Conservation (phyloP, 2,797 vertebrate genomes). For the Squalus acanthias region DNA sequence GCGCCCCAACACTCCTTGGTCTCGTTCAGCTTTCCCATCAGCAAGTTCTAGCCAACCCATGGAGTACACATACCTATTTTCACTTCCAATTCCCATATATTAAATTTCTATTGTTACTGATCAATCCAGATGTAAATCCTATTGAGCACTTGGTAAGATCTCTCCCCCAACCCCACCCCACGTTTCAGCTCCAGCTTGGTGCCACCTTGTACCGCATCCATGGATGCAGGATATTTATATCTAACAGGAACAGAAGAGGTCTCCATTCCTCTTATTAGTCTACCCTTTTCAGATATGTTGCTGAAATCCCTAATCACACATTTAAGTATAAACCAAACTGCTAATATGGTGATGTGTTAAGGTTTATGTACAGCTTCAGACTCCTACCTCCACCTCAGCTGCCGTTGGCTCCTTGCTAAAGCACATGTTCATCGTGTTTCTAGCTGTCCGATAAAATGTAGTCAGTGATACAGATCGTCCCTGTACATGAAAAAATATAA, state of each 20-base stretch:
- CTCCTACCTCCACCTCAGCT: conserved; percentile 87
- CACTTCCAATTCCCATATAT: not conserved
- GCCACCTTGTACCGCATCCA: not conserved
- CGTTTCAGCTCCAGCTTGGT: not conserved
- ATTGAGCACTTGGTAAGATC: not conserved
- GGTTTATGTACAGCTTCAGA: not conserved
- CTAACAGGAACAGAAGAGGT: not conserved
- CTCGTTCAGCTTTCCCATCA: not conserved
- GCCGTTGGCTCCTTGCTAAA: conserved; percentile 93
- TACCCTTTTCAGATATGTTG: not conserved
- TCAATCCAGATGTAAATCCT: no score
- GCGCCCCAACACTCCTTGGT: not conserved
- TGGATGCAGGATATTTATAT: not conserved
- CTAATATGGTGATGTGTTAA: not conserved
- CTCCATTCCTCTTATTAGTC: not conserved
- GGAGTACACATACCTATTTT: not conserved
- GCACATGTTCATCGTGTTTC: conserved; percentile 98
- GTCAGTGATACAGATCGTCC: conserved; percentile 98
- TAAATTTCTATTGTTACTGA: not conserved
- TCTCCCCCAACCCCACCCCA: no score
- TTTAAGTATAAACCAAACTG: not conserved
- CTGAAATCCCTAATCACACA: not conserved
- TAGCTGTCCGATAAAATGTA: conserved; percentile 96
- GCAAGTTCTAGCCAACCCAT: not conserved
- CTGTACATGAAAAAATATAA: conserved; percentile 56